Evolutionary conservation across 2,888 invertebrate species (phyloP).

Genomic region (Drosophila phalerata): DNA sequence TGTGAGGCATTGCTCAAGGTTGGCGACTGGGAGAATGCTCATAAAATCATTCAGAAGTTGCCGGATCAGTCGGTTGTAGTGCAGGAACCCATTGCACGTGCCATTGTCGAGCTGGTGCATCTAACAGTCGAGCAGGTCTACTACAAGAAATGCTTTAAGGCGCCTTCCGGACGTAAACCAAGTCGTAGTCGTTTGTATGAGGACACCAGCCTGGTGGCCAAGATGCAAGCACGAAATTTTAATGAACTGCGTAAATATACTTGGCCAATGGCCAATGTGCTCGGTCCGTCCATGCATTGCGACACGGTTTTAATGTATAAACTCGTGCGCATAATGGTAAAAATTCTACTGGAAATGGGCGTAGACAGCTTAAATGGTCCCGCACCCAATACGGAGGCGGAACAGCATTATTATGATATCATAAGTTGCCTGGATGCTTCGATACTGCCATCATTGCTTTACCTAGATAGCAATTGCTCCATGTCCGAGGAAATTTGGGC

Average conservation of each 20-base stretch:
- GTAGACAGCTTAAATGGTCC: conserved; percentile 84
- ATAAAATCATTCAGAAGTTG: conserved; percentile 91
- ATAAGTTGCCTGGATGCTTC: conserved; percentile 94
- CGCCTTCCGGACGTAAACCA: conserved; percentile 88
- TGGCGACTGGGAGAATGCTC: conserved; percentile 96
- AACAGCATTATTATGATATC: conserved; percentile 92
- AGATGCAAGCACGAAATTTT: conserved; percentile 88
- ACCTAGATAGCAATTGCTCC: conserved; percentile 97
- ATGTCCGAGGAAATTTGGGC: conserved; percentile 98
- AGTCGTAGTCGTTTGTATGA: conserved; percentile 85
- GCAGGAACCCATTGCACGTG: conserved; percentile 91
- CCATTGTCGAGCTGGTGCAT: conserved; percentile 93
- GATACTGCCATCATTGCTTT: conserved; percentile 95
- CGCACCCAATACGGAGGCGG: conserved; percentile 81
- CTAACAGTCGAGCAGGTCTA: conserved; percentile 95
- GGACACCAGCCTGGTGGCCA: conserved; percentile 75
- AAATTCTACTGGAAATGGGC: conserved; percentile 84
- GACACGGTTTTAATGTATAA: conserved; percentile 97
- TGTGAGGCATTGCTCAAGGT: conserved; percentile 94
- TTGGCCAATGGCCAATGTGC: conserved; percentile 93
- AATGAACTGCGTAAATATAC: conserved; percentile 91
- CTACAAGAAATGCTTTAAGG: conserved; percentile 90
- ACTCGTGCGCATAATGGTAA: conserved; percentile 87
- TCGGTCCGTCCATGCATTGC: conserved; percentile 95
- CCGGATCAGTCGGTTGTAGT: conserved; percentile 93